phyloP scores from a whole-genome alignment of 2,113 vertebrate genomes.

The Sceloporus undulatus region DNA sequence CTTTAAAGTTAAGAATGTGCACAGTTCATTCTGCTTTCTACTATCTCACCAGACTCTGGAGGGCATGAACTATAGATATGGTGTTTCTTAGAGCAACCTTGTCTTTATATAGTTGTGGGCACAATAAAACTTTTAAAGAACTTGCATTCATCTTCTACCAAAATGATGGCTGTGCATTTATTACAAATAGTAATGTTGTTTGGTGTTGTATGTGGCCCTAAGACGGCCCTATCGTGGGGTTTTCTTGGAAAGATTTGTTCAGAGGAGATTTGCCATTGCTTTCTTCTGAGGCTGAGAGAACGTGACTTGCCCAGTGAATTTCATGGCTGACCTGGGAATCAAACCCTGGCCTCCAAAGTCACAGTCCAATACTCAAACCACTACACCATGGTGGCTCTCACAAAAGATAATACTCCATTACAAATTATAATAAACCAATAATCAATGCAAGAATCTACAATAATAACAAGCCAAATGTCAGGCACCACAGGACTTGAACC shows the following conservation, averaged over 20 bases:
- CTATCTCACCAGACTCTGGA: background rate
- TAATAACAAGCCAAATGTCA: background rate
- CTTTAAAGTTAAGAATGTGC: background rate
- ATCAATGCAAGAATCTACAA: background rate
- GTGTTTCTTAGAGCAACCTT: accelerated
- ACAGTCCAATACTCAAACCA: no score
- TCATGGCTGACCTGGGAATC: no score
- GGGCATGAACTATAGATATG: accelerated
- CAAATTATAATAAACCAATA: background rate
- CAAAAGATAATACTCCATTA: no score
- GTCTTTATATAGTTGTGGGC: accelerated
- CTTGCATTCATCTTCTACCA: background rate
- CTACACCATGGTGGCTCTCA: no score
- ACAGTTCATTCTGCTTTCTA: background rate
- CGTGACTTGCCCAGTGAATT: no score
- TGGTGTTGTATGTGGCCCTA: no score
- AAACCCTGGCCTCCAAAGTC: no score
- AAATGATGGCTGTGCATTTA: background rate
- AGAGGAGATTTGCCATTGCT: no score
- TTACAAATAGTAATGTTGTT: background rate
- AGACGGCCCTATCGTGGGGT: no score
- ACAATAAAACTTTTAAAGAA: background rate
- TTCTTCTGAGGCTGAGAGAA: no score
- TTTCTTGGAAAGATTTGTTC: no score
- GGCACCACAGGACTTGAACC: background rate